Percentiles rank a stretch among this genome's conserved stretches.
Conservation (phyloP, 2,797 vertebrate genomes). For the Poecile montanus region DNA sequence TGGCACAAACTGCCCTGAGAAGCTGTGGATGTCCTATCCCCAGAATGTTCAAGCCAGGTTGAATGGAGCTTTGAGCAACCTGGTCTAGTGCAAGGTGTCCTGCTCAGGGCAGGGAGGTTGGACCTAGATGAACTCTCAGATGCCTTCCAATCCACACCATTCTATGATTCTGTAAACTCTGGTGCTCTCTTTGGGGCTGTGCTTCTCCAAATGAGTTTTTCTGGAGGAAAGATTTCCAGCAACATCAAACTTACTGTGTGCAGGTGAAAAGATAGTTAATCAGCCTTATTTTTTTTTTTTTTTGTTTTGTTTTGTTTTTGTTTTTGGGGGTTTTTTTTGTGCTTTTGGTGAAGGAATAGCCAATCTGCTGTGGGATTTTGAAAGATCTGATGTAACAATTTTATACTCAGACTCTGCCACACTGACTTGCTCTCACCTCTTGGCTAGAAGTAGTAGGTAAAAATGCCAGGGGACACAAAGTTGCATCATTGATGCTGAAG, state of each 20-base stretch:
- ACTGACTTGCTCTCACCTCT: background rate
- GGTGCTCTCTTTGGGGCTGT: background rate
- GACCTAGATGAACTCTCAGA: background rate
- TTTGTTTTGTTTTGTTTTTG: background rate
- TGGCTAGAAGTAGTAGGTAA: background rate
- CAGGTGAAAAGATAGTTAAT: background rate
- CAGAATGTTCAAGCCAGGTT: background rate
- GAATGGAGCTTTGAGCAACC: background rate
- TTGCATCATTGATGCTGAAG: background rate
- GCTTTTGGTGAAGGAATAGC: background rate
- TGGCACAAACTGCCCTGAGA: background rate
- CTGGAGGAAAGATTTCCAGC: background rate
- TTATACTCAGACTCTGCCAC: background rate
- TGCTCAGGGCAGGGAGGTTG: background rate
- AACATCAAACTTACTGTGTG: background rate
- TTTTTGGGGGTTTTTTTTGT: background rate
- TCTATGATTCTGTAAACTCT: background rate
- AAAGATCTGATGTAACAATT: background rate
- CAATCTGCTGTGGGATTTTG: background rate
- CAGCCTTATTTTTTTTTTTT: background rate
- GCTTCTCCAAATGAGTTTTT: background rate
- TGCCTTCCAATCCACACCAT: background rate
- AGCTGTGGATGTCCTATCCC: background rate
- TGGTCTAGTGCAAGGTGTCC: background rate
- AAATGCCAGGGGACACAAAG: background rate